Evolutionary conservation across 2,797 vertebrate genomes (phyloP).

Genomic region (Rhinogobio ventralis): DNA sequence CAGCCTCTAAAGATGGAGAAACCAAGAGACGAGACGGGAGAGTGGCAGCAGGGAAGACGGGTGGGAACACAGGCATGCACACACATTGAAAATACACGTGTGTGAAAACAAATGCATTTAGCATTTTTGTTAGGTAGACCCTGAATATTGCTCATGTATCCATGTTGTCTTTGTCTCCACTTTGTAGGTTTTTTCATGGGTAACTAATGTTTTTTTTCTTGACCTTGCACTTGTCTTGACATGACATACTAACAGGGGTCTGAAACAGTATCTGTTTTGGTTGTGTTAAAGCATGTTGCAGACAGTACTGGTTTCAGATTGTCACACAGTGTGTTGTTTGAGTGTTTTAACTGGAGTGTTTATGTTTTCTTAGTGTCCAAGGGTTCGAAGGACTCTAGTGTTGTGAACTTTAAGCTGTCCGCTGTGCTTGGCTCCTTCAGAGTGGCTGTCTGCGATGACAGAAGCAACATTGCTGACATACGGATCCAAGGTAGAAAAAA

Average conservation of each 20-base stretch:
- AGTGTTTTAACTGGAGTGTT: background rate
- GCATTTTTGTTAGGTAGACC: background rate
- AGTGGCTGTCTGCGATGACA: constrained; percentile 86
- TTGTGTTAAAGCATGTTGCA: constrained; percentile 35
- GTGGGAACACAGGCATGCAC: constrained; percentile 68
- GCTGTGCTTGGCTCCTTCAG: constrained; percentile 89
- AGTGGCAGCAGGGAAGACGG: constrained; percentile 69
- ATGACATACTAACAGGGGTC: background rate
- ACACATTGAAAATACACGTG: background rate
- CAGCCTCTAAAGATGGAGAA: constrained; percentile 57
- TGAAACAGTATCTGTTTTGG: constrained; percentile 28
- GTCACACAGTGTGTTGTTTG: background rate
- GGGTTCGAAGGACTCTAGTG: constrained; percentile 78
- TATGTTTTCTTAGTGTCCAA: constrained; percentile 74
- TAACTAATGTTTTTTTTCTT: constrained; percentile 38
- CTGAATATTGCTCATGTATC: constrained; percentile 9
- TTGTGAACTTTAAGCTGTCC: constrained; percentile 88
- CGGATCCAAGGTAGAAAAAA: constrained; percentile 85
- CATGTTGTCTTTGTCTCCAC: constrained; percentile 29
- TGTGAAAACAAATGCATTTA: constrained; percentile 4
- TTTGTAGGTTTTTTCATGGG: constrained; percentile 47
- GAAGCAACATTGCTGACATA: constrained; percentile 90
- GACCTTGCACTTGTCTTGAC: constrained; percentile 37
- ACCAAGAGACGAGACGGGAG: constrained; percentile 64
- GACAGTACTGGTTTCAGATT: background rate